Evolutionary conservation across 2,113 vertebrate genomes (phyloP).

Genomic region (Embiotoca jacksoni): DNA sequence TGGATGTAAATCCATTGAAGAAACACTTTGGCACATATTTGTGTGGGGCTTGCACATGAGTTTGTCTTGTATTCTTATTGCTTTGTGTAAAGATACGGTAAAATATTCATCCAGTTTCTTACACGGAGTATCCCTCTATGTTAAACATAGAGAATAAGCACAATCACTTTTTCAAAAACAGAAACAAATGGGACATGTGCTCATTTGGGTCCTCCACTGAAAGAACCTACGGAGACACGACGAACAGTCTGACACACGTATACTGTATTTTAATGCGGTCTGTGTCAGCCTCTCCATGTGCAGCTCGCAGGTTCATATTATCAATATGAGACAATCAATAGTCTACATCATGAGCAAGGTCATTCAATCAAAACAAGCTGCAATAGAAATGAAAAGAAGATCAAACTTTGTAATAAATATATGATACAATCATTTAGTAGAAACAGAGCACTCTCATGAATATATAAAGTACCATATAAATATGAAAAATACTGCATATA

Average conservation of each 20-base stretch:
- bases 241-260: slow-evolving; percentile 10
- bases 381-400: slow-evolving; percentile 51
- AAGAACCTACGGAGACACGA: slow-evolving; percentile 11
- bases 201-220: slow-evolving; percentile 53
- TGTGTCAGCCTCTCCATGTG: slow-evolving; percentile 13
- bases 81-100: slow-evolving; percentile 66
- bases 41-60: slow-evolving; percentile 52
- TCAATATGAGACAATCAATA: slow-evolving; percentile 61
- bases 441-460: slow-evolving; percentile 8
- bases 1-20: slow-evolving; percentile 74
- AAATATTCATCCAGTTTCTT: slow-evolving; percentile 73
- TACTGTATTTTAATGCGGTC: slow-evolving; percentile 47
- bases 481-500: slow-evolving; percentile 9
- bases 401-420: slow-evolving; percentile 48
- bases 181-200: slow-evolving; percentile 65
- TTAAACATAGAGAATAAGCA: slow-evolving; percentile 65
- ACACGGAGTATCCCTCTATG: slow-evolving; percentile 43
- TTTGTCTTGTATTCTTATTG: slow-evolving; percentile 72
- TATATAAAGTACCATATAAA: slow-evolving; percentile 35
- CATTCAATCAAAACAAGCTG: slow-evolving; percentile 48
- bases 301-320: slow-evolving; percentile 28
- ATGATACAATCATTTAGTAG: slow-evolving; percentile 18
- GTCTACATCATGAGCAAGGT: slow-evolving; percentile 44
- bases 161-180: slow-evolving; percentile 55
- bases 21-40: slow-evolving; percentile 73